Evolutionary conservation across 2,797 vertebrate genomes (phyloP).

Genomic region (Smutsia temminckii): DNA sequence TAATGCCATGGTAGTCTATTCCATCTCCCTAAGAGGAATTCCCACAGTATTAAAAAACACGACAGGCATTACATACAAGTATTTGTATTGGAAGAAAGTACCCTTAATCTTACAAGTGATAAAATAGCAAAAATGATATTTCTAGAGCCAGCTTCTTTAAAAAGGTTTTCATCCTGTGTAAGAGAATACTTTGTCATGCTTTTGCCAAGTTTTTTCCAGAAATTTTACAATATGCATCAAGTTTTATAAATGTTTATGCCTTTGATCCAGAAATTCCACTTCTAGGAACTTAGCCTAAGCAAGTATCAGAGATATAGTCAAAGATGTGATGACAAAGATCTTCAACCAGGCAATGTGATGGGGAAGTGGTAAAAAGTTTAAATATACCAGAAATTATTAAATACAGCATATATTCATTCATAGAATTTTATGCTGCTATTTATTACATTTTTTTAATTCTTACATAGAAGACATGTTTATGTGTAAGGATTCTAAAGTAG

Average conservation of each 20-base stretch:
- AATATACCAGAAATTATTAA: background rate
- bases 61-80: background rate
- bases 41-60: background rate
- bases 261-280: background rate
- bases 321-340: background rate
- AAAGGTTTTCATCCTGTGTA: background rate
- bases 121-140: background rate
- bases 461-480: background rate
- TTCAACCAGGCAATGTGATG: background rate
- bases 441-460: background rate
- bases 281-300: background rate
- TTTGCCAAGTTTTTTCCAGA: background rate
- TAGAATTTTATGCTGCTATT: background rate
- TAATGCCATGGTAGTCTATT: background rate
- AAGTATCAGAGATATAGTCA: background rate
- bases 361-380: background rate
- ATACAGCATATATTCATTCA: background rate
- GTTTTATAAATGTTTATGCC: background rate
- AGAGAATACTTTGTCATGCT: background rate
- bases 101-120: background rate
- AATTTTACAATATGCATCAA: background rate
- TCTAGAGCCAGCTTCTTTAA: background rate
- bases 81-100: background rate
- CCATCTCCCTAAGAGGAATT: background rate
- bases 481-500: background rate